phyloP scores from a whole-genome alignment of 2,113 vertebrate genomes.

The Silurus glanis region DNA sequence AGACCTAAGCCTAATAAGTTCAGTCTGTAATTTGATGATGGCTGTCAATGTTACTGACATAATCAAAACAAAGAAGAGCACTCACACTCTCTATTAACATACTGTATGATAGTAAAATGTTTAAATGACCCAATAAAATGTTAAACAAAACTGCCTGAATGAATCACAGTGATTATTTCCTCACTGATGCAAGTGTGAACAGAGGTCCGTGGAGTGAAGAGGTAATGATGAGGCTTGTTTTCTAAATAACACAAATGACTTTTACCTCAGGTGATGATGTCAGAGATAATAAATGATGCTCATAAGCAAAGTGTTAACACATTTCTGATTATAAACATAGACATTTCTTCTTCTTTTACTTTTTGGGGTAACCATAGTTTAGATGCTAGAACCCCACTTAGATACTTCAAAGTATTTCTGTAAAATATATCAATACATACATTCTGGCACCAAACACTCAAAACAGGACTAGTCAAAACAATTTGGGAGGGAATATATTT shows the following conservation, averaged over 20 bases:
- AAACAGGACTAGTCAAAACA: no score
- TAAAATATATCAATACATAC: no score
- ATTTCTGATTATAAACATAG: neutral
- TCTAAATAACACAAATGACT: neutral
- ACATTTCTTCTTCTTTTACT: neutral
- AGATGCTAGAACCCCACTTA: no score
- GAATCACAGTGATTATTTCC: neutral
- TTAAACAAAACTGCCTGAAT: neutral
- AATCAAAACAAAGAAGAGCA: neutral
- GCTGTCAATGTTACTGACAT: neutral
- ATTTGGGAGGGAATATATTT: no score
- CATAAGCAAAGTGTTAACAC: neutral
- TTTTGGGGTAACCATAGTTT: neutral
- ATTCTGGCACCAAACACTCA: no score
- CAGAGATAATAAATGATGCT: neutral
- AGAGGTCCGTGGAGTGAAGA: neutral
- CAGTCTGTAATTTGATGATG: no score
- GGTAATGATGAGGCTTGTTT: neutral
- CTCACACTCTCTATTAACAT: neutral
- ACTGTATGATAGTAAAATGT: neutral
- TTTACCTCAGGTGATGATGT: neutral
- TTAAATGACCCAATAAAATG: neutral
- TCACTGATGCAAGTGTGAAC: neutral
- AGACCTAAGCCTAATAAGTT: no score
- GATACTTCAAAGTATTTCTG: no score